Evolutionary conservation across 2,888 invertebrate species (phyloP).

Genomic region (Tryphoninae sp.): DNA sequence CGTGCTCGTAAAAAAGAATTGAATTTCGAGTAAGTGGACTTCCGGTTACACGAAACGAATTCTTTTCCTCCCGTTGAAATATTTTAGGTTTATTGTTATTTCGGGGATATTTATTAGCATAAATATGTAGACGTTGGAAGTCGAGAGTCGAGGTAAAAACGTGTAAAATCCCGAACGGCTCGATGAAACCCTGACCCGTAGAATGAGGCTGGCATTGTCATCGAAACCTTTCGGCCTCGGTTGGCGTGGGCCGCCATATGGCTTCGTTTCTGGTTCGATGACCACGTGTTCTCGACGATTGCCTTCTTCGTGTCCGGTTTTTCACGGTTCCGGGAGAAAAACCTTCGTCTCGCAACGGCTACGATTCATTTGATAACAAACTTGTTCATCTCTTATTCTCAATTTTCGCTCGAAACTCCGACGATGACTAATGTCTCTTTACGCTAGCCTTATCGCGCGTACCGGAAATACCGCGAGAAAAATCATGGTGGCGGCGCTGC

Average conservation of each 20-base stretch:
- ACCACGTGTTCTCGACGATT: conserved; percentile 34
- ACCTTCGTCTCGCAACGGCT: conserved; percentile 1
- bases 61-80: background rate
- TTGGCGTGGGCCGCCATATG: conserved; percentile 63
- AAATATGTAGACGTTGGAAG: background rate
- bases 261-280: conserved; percentile 70
- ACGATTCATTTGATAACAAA: conserved; percentile 4
- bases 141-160: background rate
- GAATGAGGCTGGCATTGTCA: conserved; percentile 73
- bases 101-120: background rate
- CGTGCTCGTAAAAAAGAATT: background rate
- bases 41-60: too few relatives aligned
- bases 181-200: conserved; percentile 71
- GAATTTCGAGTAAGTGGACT: background rate
- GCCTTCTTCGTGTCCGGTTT: conserved; percentile 15
- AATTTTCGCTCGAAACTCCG: background rate
- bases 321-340: conserved; percentile 16
- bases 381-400: conserved; percentile 18
- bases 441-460: too few relatives aligned
- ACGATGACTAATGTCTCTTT: too few relatives aligned
- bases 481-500: conserved; percentile 18
- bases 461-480: conserved; percentile 44
- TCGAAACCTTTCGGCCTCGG: conserved; percentile 74
- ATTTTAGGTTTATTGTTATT: background rate
- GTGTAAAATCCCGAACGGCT: conserved; percentile 18